Conservation (phyloP, 2,113 vertebrate genomes). For the Melospiza georgiana region DNA sequence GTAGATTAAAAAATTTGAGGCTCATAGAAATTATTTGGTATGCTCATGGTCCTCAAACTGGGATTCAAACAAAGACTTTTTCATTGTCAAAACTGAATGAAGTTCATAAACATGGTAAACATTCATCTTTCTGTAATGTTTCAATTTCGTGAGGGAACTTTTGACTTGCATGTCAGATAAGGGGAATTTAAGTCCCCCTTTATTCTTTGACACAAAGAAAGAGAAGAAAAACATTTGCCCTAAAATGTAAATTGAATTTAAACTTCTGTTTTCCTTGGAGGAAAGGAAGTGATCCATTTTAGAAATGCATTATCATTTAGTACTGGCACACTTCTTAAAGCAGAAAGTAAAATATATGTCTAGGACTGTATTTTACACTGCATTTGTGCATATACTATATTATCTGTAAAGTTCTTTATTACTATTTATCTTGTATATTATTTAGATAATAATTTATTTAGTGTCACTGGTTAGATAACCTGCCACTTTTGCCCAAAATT, state of each 20-base stretch:
- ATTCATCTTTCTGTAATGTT: background rate
- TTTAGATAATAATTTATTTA: background rate
- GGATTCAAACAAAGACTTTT: background rate
- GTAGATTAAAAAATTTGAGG: background rate
- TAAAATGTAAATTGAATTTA: background rate
- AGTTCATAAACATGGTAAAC: background rate
- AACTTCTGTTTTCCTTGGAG: background rate
- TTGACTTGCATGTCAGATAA: background rate
- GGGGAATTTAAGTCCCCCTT: background rate
- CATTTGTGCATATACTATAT: background rate
- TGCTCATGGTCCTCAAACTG: background rate
- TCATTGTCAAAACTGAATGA: background rate
- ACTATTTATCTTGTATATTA: background rate
- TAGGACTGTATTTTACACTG: background rate
- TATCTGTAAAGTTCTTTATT: background rate
- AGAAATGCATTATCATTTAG: slow-evolving; percentile 3
- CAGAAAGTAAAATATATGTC: background rate
- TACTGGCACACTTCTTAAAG: background rate
- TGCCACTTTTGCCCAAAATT: background rate
- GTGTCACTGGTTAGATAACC: background rate
- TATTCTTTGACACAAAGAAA: background rate
- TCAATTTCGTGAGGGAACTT: background rate
- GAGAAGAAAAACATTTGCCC: background rate
- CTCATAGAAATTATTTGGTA: background rate
- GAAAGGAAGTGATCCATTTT: background rate